Evolutionary conservation across 35 echinoderm and acorn worm species (phyloP).

Genomic region (Apostichopus californicus): DNA sequence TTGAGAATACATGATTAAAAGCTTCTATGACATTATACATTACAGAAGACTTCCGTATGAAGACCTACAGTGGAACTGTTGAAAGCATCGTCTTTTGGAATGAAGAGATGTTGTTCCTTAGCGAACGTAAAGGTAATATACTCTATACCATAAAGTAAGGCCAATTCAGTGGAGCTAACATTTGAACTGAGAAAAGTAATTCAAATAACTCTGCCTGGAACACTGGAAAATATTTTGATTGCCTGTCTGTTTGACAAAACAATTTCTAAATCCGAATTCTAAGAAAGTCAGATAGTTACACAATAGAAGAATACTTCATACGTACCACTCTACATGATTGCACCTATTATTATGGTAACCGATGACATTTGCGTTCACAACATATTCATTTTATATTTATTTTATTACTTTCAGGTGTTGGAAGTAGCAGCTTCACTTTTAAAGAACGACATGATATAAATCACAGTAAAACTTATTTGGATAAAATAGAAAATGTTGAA

Average conservation of each 20-base stretch:
- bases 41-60: neutral
- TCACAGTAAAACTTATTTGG: neutral
- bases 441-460: neutral
- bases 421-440: neutral
- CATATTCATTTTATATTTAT: too few relatives aligned
- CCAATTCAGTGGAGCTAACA: too few relatives aligned
- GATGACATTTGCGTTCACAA: too few relatives aligned
- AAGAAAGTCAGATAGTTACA: too few relatives aligned
- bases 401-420: neutral
- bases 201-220: too few relatives aligned
- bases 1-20: too few relatives aligned
- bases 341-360: too few relatives aligned
- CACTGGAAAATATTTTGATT: neutral
- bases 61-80: neutral
- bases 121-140: neutral
- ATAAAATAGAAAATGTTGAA: conserved; percentile 11
- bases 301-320: too few relatives aligned
- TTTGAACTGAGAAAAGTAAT: neutral
- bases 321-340: too few relatives aligned
- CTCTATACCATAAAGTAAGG: too few relatives aligned
- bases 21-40: neutral
- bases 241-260: too few relatives aligned
- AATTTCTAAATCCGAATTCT: neutral
- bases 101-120: neutral
- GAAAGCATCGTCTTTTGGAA: conserved; percentile 10